These are phyloP conservation scores for Dromococcyx pavoninus DNA, from an alignment of 2,797 vertebrate genomes.

Conservation along the genomic window DNA sequence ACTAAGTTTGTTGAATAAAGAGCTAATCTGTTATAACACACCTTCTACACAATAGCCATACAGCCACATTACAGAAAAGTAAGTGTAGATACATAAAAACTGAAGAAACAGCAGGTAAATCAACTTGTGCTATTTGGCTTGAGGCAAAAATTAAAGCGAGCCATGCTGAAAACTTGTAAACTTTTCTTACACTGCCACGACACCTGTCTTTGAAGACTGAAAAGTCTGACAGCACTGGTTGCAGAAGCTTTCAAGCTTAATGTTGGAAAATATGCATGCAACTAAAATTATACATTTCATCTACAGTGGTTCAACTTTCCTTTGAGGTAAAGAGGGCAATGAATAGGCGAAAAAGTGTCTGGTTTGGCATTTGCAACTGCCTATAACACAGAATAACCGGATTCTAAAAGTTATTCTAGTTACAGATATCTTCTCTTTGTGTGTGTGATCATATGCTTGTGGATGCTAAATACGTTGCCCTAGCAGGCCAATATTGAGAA, in stretches of 20 bases:
- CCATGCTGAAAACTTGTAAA: constrained; percentile 31
- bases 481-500: constrained; percentile 26
- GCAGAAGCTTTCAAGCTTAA: constrained; percentile 37
- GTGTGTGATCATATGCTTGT: not conserved
- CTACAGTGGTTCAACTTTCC: constrained; percentile 23
- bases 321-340: constrained; percentile 44
- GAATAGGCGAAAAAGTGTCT: not conserved
- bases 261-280: constrained; percentile 32
- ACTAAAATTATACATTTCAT: constrained; percentile 23
- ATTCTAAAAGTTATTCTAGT: not conserved
- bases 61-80: constrained; percentile 50
- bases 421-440: not conserved
- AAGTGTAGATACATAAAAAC: constrained; percentile 53
- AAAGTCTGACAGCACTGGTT: constrained; percentile 1
- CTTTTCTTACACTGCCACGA: not conserved
- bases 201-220: constrained; percentile 18
- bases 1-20: not conserved
- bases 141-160: constrained; percentile 24
- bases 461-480: constrained; percentile 2
- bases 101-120: constrained; percentile 39
- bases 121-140: constrained; percentile 35
- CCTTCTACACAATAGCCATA: constrained; percentile 63
- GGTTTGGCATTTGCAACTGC: constrained; percentile 24
- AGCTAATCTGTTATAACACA: constrained; percentile 50
- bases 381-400: constrained; percentile 3